Evolutionary conservation across 2,888 invertebrate genomes (phyloP), one percentile per base, ranked within the genome.

Genomic region (Acanthococcus lagerstroemiae): DNA sequence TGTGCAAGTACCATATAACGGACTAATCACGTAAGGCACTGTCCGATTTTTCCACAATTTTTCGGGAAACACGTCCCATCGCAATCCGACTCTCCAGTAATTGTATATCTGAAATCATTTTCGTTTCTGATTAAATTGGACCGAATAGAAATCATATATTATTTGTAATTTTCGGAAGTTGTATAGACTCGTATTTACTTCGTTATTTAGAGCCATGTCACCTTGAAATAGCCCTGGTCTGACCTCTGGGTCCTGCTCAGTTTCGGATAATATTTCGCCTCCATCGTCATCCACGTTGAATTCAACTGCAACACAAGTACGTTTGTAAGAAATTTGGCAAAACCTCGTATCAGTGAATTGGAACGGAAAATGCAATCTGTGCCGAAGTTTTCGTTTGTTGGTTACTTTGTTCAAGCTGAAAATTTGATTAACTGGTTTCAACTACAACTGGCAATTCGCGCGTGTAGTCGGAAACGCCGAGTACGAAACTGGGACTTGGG

Each of bases 221-320:
- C 85, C 85, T 74, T 85, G 83, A 72, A 82, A 84, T 27, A 85
- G 75, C 17, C 83, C 83, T 0, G 85, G 84, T 68, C 79, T 78
- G 0, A 84, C 81, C 76, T 85, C 85, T 0, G 85, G 84, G 75
- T 85, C 84, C 70, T 80, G 78, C n/a, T 72, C 70, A 22, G 55
- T 55, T 21, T 54, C 30, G 1, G 57, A 37, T 24, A 61, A 54
- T 2, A 58, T 26, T 19, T 72, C 70, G 3, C 67, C 65, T 12
- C 67, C 67, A 37, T 68, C 63, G 30, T 69, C 65, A 48, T 70
- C 71, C 2, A 68, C 71, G 71, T 63, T 48, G 52, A 68, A 58
- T 58, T 46, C 68, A 19, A 55, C 69, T 69, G 46, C 15, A 60
- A 68, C 17, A 3, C 3, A 30, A 25, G n/a, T 19, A 21, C 15